These are phyloP conservation scores for Morpho achilles DNA, from an alignment of 2,888 invertebrate genomes.

Conservation along the genomic window DNA sequence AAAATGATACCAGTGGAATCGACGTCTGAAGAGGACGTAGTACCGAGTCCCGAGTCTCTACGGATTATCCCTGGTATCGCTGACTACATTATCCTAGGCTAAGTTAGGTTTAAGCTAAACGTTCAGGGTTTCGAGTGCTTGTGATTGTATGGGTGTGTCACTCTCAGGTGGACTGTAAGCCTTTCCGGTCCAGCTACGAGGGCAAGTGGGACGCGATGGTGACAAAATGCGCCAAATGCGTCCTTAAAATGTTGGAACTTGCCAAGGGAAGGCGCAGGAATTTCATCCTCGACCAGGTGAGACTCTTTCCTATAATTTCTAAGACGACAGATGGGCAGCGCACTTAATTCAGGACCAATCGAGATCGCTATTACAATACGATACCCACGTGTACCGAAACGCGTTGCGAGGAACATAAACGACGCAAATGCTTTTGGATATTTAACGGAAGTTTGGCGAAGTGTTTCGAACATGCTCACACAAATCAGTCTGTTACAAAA, in stretches of 20 bases:
- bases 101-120: constrained; percentile 33
- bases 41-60: constrained; percentile 30
- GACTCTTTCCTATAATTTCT: constrained; percentile 32
- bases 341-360: constrained; percentile 61
- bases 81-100: constrained; percentile 44
- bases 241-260: constrained; percentile 89
- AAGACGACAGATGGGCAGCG: constrained; percentile 33
- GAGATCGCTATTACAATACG: constrained; percentile 40
- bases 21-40: constrained; percentile 47
- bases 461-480: constrained; percentile 14
- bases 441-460: constrained; percentile 29
- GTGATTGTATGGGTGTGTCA: constrained; percentile 37
- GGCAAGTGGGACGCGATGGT: constrained; percentile 93
- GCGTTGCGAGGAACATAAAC: neutral
- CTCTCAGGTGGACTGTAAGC: constrained; percentile 89
- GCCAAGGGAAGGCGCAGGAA: constrained; percentile 92
- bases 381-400: neutral
- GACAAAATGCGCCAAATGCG: constrained; percentile 92
- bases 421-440: neutral
- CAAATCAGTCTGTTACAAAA: neutral
- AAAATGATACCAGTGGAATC: constrained; percentile 61
- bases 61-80: constrained; percentile 63
- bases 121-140: constrained; percentile 13
- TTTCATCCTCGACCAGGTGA: constrained; percentile 98
- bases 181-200: constrained; percentile 83